Base-by-base conservation (phyloP, 1,140 invertebrate species). In the Colletes gigas region DNA sequence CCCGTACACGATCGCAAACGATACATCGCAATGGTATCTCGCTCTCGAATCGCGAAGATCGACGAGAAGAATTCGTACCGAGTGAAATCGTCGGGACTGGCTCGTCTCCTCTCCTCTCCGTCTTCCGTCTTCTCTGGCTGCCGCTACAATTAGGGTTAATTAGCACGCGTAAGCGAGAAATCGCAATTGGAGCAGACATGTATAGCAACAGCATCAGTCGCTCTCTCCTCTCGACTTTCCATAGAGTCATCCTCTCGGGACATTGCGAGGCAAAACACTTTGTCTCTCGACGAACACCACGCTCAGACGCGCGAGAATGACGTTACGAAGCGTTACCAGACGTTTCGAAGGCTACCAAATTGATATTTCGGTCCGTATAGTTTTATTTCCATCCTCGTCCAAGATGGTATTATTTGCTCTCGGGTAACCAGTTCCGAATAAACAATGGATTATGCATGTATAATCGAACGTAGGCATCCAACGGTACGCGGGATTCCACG, bases 141-240 rank as follows among this genome's bases (percentile, higher is more conserved):
- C 21, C 7, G 68, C 17, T 8, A 80, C 85, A 87, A 87, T 87
- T 87, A 87, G 76, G 85, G 85, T 87, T 87, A 87, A 87, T 87
- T 86, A 85, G 85, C 68, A 87, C 80, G 85, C 85, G 84, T 87
- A 87, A 87, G 85, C 85, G 84, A 86, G 85, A 87, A 86, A 87
- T 86, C 84, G 85, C 84, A 87, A 87, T 87, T 87, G 85, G 84
- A 87, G 84, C 85, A 79, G 81, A 69, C 84, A 57, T 39, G 81
- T 75, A 76, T 81, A 71, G 57, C 78, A 44, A 69, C 70, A 86
- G 78, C 84, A 85, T 85, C 83, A 78, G 30, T 85, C 84, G 83
- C 83, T 86, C 84, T 85, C 84, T 85, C 83, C 66, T 74, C 50
- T 78, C 65, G 83, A 86, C 84, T 86, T 86, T 86, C 83, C 83